Base-by-base conservation (phyloP, 64 coral and sea anemone genomes). In the Pocillopora damicornis region DNA sequence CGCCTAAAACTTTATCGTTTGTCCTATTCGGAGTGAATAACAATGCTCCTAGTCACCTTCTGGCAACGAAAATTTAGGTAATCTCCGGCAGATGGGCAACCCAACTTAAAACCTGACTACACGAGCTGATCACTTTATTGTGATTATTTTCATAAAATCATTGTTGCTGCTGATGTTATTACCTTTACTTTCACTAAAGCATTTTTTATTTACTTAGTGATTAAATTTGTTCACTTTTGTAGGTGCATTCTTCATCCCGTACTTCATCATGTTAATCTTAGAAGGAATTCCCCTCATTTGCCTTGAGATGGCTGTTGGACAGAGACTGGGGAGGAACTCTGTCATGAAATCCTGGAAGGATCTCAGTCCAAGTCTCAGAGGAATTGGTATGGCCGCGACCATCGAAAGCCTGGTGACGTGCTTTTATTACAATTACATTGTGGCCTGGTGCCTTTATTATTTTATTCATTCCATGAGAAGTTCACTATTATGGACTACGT, bases 381-480 rank as follows among this genome's bases (percentile, higher is more conserved):
- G 97, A 34, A 86, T 99, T 18, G 97, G 97, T 16, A 16, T 99
- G 0, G 88, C 90, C 13, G 88, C 93, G 10, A 63, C 90, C 12
- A 73, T 92, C 42, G 72, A 81, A 37, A 89, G 80, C 15, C 36
- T 95, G 15, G 68, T 93, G 13, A 86, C 76, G 9, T 26, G 81
- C 14, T 83, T 91, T 78, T 99, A 99, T 86, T 99, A 95, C 63
- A 93, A 92, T 37, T 69, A 95, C 84, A 92, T 99, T 62, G 93
- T 99, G n/a, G 81, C 90, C 8, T 99, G 97, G 97, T 99, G 97
- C 77, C 34, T 94, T 7, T 95, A 92, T 36, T 99, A 91, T 63
- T 95, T 92, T 60, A 79, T 92, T 38, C 87, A 92, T 87, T 95
- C 90, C 2, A 63, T 99, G 76, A 92, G 88, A 62, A 90, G 88